Evolutionary conservation across 2,113 vertebrate species (phyloP).

Genomic region (Struthidea cinerea): DNA sequence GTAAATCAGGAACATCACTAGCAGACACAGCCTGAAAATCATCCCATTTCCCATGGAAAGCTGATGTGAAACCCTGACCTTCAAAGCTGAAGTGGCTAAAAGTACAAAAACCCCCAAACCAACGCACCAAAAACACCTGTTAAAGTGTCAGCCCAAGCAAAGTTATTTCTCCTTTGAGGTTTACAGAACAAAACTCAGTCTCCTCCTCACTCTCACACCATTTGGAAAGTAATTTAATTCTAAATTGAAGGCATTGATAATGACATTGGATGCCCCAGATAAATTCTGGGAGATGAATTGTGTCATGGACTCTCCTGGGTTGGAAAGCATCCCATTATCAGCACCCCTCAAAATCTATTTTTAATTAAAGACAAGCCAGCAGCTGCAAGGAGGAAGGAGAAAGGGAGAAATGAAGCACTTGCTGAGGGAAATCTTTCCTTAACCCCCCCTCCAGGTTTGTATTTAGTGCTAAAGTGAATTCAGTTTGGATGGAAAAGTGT

Average conservation of each 20-base stretch:
- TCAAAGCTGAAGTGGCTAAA: not conserved
- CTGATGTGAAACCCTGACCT: not conserved
- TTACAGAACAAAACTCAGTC: not conserved
- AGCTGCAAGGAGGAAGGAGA: not conserved
- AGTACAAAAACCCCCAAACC: not conserved
- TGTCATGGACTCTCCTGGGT: not conserved
- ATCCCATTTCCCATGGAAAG: not conserved
- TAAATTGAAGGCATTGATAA: not conserved
- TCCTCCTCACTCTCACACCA: not conserved
- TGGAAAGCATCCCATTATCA: not conserved
- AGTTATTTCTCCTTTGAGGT: not conserved
- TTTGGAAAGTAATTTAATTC: not conserved
- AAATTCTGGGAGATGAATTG: too few species aligned
- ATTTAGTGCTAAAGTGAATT: not conserved
- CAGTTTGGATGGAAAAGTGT: rapidly evolving
- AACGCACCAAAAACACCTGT: not conserved
- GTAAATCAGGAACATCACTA: not conserved
- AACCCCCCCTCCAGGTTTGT: rapidly evolving
- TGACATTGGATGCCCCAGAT: not conserved
- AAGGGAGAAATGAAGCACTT: not conserved
- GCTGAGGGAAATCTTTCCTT: not conserved
- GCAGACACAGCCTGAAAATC: not conserved
- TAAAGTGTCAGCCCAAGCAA: not conserved
- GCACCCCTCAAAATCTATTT: not conserved
- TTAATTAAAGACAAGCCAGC: not conserved